A percentile compares a stretch with the other conserved stretches of the same genome.
Conservation (phyloP, 2,113 vertebrate species). For the Beaufortia kweichowensis region DNA sequence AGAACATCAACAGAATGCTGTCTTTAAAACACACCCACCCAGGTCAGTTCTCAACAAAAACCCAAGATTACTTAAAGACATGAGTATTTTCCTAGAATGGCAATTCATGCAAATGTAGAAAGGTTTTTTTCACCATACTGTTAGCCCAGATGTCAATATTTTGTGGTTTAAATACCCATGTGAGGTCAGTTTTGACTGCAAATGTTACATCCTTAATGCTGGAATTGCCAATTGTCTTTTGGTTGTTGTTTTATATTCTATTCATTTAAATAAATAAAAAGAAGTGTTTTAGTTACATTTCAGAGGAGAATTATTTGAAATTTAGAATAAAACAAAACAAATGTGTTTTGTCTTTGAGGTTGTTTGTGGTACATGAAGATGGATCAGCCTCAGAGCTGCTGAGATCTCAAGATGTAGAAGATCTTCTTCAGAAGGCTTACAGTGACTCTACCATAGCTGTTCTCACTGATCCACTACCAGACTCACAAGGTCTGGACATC, state of each 20-base stretch:
- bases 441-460: slow-evolving; percentile 74
- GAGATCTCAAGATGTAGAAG: slow-evolving; percentile 69
- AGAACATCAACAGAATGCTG: neutral
- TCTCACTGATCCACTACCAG: slow-evolving; percentile 80
- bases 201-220: too few relatives aligned
- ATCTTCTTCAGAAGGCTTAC: slow-evolving; percentile 69
- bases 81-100: neutral
- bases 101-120: too few relatives aligned
- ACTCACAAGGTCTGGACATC: slow-evolving; percentile 54
- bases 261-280: too few relatives aligned
- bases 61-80: neutral
- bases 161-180: too few relatives aligned
- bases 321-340: neutral
- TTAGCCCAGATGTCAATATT: too few relatives aligned
- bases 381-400: slow-evolving; percentile 91
- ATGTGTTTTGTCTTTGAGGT: slow-evolving; percentile 68
- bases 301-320: too few relatives aligned
- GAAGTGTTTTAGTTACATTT: too few relatives aligned
- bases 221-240: too few relatives aligned
- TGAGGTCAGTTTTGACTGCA: too few relatives aligned
- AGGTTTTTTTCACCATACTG: too few relatives aligned
- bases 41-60: slow-evolving; percentile 71
- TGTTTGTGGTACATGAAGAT: slow-evolving; percentile 81
- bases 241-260: too few relatives aligned
- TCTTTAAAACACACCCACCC: slow-evolving; percentile 71